phyloP scores from a whole-genome alignment of 1,140 invertebrate species.

The Macrosteles quadrilineatus region DNA sequence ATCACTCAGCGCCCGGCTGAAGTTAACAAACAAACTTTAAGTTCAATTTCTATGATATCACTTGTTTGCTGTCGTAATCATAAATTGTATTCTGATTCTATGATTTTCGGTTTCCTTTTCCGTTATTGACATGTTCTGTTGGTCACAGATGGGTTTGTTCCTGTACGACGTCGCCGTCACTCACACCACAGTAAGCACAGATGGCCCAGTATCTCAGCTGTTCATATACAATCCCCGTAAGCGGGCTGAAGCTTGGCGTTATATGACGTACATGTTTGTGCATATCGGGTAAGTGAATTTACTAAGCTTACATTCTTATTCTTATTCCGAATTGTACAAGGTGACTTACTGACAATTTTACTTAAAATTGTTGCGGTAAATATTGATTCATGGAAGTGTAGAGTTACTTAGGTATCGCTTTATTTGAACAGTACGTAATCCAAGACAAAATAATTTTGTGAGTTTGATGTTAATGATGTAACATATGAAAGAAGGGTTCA shows the following conservation, averaged over 20 bases:
- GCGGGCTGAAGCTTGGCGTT: constrained; percentile 89
- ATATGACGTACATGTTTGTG: constrained; percentile 94
- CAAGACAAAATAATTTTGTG: too few species aligned
- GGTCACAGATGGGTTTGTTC: constrained; percentile 39
- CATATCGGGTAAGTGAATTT: constrained; percentile 77
- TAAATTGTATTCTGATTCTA: too few species aligned
- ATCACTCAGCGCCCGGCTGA: too few species aligned
- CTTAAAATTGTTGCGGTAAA: background rate
- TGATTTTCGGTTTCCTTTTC: too few species aligned
- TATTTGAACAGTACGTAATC: background rate
- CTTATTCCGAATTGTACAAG: background rate
- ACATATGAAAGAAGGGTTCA: too few species aligned
- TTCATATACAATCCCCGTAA: constrained; percentile 91
- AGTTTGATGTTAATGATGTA: too few species aligned
- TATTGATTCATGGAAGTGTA: background rate
- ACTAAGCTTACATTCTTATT: constrained; percentile 32
- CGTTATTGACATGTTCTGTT: too few species aligned
- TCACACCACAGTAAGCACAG: background rate
- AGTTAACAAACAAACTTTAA: too few species aligned
- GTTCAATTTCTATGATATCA: too few species aligned
- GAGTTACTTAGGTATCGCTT: background rate
- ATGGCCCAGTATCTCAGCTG: constrained; percentile 69
- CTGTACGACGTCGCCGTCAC: background rate
- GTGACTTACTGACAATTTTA: background rate
- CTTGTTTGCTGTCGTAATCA: too few species aligned